These are phyloP conservation scores for Adelphocoris suturalis DNA, from an alignment of 2,888 invertebrate species.

Conservation along the genomic window DNA sequence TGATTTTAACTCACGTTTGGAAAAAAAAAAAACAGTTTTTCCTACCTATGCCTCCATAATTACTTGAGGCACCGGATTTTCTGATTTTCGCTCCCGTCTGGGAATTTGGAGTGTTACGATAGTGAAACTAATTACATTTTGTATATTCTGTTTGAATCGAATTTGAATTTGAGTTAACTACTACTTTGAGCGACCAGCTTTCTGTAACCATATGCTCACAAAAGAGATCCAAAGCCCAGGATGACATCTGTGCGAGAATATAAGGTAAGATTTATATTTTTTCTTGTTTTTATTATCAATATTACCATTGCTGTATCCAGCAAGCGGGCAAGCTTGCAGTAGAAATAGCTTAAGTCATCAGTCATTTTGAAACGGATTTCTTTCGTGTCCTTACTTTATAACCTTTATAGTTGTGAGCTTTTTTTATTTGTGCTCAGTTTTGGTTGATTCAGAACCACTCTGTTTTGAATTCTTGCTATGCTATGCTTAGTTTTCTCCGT, in stretches of 20 bases:
- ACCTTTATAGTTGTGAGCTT: too few species aligned
- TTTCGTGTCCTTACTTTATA: too few species aligned
- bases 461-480: too few species aligned
- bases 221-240: not conserved
- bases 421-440: too few species aligned
- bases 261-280: not conserved
- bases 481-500: too few species aligned
- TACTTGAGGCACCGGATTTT: not conserved
- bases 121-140: not conserved
- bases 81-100: not conserved
- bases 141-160: not conserved
- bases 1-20: not conserved
- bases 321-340: too few species aligned
- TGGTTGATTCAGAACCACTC: too few species aligned
- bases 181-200: constrained; percentile 27
- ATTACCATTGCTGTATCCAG: not conserved
- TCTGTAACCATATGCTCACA: constrained; percentile 19
- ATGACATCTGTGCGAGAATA: not conserved
- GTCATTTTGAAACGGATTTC: too few species aligned
- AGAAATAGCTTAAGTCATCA: too few species aligned
- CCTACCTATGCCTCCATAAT: not conserved
- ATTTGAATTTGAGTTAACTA: constrained; percentile 1
- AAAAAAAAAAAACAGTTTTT: not conserved
- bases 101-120: not conserved
- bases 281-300: not conserved